Evolutionary conservation across 2,797 vertebrate genomes (phyloP).

Genomic region (Anas bahamensis): DNA sequence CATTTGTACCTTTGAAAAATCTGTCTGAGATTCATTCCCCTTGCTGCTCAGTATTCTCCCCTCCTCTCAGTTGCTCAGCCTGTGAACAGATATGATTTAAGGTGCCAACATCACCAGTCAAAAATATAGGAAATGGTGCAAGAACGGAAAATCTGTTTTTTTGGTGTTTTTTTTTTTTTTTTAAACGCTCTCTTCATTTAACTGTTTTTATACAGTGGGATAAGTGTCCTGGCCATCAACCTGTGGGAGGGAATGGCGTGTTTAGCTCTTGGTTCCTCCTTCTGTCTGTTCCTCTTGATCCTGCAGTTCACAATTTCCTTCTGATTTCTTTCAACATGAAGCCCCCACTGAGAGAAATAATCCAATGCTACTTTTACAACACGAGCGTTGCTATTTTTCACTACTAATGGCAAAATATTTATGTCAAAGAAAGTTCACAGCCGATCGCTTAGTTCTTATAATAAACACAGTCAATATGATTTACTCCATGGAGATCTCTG

Average conservation of each 20-base stretch:
- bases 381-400: slow-evolving; percentile 7
- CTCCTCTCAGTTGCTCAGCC: background rate
- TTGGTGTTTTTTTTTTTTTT: background rate
- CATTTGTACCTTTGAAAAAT: slow-evolving; percentile 20
- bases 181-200: background rate
- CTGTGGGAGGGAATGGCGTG: background rate
- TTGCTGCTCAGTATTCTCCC: background rate
- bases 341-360: background rate
- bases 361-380: slow-evolving; percentile 6
- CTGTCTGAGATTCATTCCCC: slow-evolving; percentile 1
- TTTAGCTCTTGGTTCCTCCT: background rate
- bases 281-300: background rate
- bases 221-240: background rate
- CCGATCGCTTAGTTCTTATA: slow-evolving; percentile 50
- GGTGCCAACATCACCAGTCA: background rate
- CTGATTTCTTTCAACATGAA: background rate
- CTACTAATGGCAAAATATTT: slow-evolving; percentile 69
- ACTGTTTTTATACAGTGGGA: background rate
- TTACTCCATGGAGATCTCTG: slow-evolving; percentile 34
- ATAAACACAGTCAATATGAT: slow-evolving; percentile 57
- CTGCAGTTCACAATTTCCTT: background rate
- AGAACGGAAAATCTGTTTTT: background rate
- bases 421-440: slow-evolving; percentile 67
- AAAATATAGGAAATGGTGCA: background rate
- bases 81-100: background rate